Percentiles rank a stretch among this genome's conserved stretches.
phyloP scores from a whole-genome alignment of 23 tunicate species.

The Halocynthia aurantium region DNA sequence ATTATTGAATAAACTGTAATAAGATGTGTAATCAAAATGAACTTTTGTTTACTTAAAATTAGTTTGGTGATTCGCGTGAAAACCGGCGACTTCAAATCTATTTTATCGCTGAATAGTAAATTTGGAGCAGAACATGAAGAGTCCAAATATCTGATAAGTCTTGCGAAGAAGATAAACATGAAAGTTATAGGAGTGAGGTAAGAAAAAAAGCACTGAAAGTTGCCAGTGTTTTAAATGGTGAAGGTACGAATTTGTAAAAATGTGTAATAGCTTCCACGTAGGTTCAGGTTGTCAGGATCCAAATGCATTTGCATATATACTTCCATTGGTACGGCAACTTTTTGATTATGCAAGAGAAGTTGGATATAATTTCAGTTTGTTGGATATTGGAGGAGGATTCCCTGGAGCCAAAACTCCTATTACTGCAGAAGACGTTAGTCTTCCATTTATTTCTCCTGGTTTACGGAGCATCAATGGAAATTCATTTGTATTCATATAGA shows the following conservation, averaged over 20 bases:
- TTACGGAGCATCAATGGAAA: too few relatives aligned
- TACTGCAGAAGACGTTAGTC: conserved; percentile 69
- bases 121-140: conserved; percentile 64
- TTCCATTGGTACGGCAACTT: conserved; percentile 42
- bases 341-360: conserved; percentile 73
- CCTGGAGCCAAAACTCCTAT: conserved; percentile 60
- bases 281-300: conserved; percentile 89
- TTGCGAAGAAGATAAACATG: conserved; percentile 46
- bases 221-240: too few relatives aligned
- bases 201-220: too few relatives aligned
- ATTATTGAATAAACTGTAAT: not conserved
- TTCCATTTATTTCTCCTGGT: too few relatives aligned
- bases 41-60: conserved; percentile 1
- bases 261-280: conserved; percentile 62
- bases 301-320: conserved; percentile 51
- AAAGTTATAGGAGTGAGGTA: conserved; percentile 81
- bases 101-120: conserved; percentile 67
- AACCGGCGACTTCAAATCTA: conserved; percentile 71
- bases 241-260: too few relatives aligned
- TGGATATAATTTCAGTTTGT: conserved; percentile 54
- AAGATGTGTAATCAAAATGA: not conserved
- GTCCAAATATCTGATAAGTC: conserved; percentile 34
- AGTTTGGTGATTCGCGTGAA: conserved; percentile 77
- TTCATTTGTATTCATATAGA: conserved; percentile 12
- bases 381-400: conserved; percentile 96